Conservation (phyloP, 1,140 invertebrate species). For the Carcinoscorpius rotundicauda region DNA sequence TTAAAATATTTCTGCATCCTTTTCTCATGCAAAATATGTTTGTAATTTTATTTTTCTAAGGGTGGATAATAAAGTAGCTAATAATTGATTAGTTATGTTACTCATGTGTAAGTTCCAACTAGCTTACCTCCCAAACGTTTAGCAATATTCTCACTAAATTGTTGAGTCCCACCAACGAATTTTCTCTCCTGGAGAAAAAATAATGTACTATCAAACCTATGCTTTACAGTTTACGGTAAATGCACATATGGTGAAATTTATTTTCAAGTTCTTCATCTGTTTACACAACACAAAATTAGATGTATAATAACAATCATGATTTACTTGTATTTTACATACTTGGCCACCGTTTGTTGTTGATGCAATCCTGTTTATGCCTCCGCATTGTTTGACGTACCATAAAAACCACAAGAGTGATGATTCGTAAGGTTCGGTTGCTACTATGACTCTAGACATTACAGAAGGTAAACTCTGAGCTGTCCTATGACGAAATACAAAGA, state of each 20-base stretch:
- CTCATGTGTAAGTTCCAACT: too few relatives aligned
- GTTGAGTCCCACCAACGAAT: constrained; percentile 32
- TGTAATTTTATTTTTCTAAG: too few relatives aligned
- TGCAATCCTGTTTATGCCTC: constrained; percentile 28
- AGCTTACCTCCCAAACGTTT: constrained; percentile 24
- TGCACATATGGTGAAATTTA: background rate
- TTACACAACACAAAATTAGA: background rate
- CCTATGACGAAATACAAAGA: constrained; percentile 5
- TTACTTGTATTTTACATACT: constrained; percentile 17
- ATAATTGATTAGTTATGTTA: too few relatives aligned
- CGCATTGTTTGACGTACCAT: constrained; percentile 32
- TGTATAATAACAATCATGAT: background rate
- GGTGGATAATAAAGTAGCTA: too few relatives aligned
- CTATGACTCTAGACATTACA: constrained; percentile 17
- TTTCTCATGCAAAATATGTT: too few relatives aligned
- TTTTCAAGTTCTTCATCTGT: background rate
- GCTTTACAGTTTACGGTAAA: background rate
- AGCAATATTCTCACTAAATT: constrained; percentile 31
- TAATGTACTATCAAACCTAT: background rate
- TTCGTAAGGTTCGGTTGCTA: constrained; percentile 32
- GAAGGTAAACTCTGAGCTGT: constrained; percentile 12
- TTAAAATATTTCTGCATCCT: too few relatives aligned
- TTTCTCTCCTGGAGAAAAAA: constrained; percentile 30
- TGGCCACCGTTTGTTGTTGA: constrained; percentile 31
- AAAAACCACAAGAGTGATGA: constrained; percentile 33